Base-by-base conservation (phyloP, 2,888 invertebrate genomes). In the Pherbina coryleti region DNA sequence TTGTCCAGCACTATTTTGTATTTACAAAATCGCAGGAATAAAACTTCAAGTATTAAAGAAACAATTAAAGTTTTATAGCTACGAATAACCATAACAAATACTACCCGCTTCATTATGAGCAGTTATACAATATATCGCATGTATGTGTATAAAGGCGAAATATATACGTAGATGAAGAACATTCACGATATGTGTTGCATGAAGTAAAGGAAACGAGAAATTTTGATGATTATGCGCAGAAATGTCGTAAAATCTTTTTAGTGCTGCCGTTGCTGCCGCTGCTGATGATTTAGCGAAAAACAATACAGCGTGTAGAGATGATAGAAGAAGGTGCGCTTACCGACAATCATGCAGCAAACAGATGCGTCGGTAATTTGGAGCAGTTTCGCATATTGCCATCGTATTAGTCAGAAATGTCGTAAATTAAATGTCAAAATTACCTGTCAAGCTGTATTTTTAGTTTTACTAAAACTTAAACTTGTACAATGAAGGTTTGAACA, bases 391-490 rank as follows among this genome's bases (percentile, higher is more conserved):
- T 51, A 77, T 75, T 37, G 73, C 19, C 31, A 69, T 55, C 82
- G 81, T 84, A 85, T 86, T 86, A 84, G 84, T 84, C 81, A 82
- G 86, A 86, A 87, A 86, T 85, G 80, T 82, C 86, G 80, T 86
- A 86, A 85, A 86, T 87, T 85, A 84, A 82, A 25, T 79, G 73
- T 37, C 79, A 82, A 83, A 87, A 87, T 86, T 83, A 83, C 86
- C 85, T 86, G 86, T 83, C 86, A 85, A 82, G 80, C 78, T 80
- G 76, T 51, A 69, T 62, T 76, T 67, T 76, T 51, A 53, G 51
- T 76, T 62, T 53, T 17, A n/a, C 22, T 60, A 34, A n/a, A 57
- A 66, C 37, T 72, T 55, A 71, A 77, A 57, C 37, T n/a, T 14
- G 5, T n/a, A 44, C 28, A 76, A 22, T 55, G 25, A 44, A 8